Evolutionary conservation across 2,797 vertebrate species (phyloP), one percentile per base, ranked within the genome.

Genomic region (Argya squamiceps): DNA sequence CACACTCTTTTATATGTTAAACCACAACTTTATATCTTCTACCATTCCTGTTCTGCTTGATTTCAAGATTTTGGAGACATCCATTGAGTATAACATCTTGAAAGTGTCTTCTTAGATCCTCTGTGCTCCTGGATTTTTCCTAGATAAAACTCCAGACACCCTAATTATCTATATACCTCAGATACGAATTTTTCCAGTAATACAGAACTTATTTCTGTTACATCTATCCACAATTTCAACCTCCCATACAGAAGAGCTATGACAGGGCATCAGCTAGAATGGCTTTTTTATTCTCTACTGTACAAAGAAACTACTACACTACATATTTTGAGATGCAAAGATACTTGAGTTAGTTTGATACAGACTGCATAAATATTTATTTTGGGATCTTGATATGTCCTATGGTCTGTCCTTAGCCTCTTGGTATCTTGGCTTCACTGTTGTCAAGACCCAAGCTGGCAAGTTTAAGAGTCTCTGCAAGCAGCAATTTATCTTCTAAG

Each of bases 221-320:
- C 2, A 29, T 44, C 4, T 49, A 30, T 3, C 18, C 19, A 44
- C 0, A 0, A 24, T 55, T 43, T 46, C 11, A 80, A 12, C 3
- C 12, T 80, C 21, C 15, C 12, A 37, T 1, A 1, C 6, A 59
- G 24, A 78, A 63, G 4, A 81, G 15, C 16, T 74, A 18, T 39
- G 46, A 47, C 34, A 56, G 3, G 4, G 5, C 10, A 53, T 65
- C 34, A 77, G 3, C 9, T 39, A 17, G 21, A 23, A 60, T 22
- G 34, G 4, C 0, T 30, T 77, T 74, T 62, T 79, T 55, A 14
- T 37, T 70, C 9, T 82, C 7, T 77, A 32, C 2, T 46, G 5
- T 59, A 22, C 11, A 39, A 83, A 81, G 22, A n/a, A 79, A 6
- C 1, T 27, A 39, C 39, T 21, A 34, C 24, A 29, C 10, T 36